Conservation (phyloP, 2,113 vertebrate genomes). For the Sylvia atricapilla region DNA sequence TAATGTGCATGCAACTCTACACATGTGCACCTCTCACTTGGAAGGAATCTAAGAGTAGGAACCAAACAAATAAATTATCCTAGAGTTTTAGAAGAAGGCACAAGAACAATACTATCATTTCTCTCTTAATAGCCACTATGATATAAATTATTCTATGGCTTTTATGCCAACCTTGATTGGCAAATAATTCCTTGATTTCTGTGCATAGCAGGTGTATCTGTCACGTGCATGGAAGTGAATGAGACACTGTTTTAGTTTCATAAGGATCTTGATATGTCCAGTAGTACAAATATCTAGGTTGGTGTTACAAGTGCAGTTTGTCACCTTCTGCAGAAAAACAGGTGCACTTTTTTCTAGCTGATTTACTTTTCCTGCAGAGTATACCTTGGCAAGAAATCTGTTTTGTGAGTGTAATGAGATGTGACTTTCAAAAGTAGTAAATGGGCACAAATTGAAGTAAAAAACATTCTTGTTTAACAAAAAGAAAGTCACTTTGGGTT, state of each 20-base stretch:
- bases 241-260: neutral
- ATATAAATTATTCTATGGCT: neutral
- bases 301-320: neutral
- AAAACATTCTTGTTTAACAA: neutral
- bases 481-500: neutral
- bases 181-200: neutral
- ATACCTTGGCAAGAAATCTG: neutral
- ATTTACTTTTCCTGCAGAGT: neutral
- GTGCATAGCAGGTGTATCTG: neutral
- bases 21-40: neutral
- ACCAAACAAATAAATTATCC: neutral
- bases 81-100: neutral
- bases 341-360: neutral
- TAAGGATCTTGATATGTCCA: neutral
- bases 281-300: neutral
- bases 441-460: neutral
- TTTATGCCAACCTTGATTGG: neutral
- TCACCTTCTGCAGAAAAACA: neutral
- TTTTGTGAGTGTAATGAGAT: neutral
- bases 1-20: neutral
- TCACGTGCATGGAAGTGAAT: neutral
- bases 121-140: neutral
- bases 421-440: slow-evolving; percentile 2
- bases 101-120: neutral
- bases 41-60: neutral